Percentiles rank a stretch among this genome's conserved stretches.
phyloP scores from a whole-genome alignment of 2,797 vertebrate genomes.

The Orientallactaga sibirica region DNA sequence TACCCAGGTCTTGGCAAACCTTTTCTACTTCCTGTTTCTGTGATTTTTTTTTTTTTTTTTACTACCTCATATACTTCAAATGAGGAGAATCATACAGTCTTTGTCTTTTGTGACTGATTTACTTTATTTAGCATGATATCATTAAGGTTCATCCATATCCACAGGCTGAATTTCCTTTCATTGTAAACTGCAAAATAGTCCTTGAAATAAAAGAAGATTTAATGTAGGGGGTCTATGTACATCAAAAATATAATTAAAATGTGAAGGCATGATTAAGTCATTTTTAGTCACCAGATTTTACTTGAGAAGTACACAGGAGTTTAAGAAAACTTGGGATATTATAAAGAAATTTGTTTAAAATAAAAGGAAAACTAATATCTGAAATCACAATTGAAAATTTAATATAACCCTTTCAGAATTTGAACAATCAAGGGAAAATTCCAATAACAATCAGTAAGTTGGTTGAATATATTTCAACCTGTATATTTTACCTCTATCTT shows the following conservation, averaged over 20 bases:
- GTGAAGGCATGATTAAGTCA: not conserved
- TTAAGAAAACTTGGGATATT: not conserved
- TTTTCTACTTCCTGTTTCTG: conserved; percentile 1
- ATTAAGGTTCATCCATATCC: not conserved
- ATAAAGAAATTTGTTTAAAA: conserved; percentile 27
- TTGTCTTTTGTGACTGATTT: not conserved
- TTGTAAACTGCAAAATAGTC: conserved; percentile 3
- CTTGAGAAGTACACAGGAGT: not conserved
- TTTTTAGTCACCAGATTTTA: not conserved
- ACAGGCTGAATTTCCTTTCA: not conserved
- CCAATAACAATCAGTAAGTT: not conserved
- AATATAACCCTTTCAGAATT: not conserved
- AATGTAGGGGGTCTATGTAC: not conserved
- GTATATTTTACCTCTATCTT: not conserved
- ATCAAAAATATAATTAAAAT: conserved; percentile 18
- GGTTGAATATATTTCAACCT: not conserved
- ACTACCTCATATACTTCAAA: not conserved
- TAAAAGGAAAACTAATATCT: conserved; percentile 1
- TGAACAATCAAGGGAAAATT: conserved; percentile 3
- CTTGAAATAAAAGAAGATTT: conserved; percentile 4
- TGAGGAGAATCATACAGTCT: not conserved
- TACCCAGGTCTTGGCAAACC: not conserved
- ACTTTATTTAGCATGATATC: not conserved
- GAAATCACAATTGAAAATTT: not conserved
- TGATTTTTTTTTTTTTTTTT: not conserved